A percentile compares a stretch with the other conserved stretches of the same genome.
These are phyloP conservation scores for Cebus imitator DNA, from an alignment of 2,113 vertebrate genomes.

Conservation along the genomic window DNA sequence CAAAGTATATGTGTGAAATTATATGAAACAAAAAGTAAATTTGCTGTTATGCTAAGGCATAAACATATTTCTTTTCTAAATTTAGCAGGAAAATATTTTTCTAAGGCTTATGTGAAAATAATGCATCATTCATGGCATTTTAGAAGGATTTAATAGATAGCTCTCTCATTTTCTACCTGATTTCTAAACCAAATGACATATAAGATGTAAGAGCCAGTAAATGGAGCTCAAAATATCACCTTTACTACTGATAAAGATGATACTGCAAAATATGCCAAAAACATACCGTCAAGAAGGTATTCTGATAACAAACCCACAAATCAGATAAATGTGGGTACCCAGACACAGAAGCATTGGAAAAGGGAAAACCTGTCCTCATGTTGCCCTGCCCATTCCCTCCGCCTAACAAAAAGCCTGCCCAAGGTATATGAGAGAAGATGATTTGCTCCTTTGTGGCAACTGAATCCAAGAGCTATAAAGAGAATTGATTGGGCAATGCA, in stretches of 20 bases:
- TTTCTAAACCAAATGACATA: not conserved
- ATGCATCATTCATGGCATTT: not conserved
- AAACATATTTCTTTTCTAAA: not conserved
- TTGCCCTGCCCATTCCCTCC: not conserved
- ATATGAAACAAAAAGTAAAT: not conserved
- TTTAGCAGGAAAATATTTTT: not conserved
- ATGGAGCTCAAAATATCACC: not conserved
- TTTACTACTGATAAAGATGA: not conserved
- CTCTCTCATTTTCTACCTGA: not conserved
- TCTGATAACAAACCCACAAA: not conserved
- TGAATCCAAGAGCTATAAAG: not conserved
- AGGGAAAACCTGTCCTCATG: not conserved
- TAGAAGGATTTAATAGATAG: not conserved
- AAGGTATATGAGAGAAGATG: not conserved
- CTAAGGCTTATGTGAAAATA: not conserved
- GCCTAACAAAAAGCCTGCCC: not conserved
- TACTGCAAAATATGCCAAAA: not conserved
- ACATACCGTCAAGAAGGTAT: not conserved
- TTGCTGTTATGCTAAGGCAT: not conserved
- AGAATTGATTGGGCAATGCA: not conserved
- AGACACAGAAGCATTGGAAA: not conserved
- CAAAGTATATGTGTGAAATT: not conserved
- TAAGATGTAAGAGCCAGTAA: not conserved
- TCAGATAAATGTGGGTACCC: not conserved
- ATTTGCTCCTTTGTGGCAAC: not conserved